Conservation (phyloP, 2,797 vertebrate genomes). For the Rhabdomys pumilio region DNA sequence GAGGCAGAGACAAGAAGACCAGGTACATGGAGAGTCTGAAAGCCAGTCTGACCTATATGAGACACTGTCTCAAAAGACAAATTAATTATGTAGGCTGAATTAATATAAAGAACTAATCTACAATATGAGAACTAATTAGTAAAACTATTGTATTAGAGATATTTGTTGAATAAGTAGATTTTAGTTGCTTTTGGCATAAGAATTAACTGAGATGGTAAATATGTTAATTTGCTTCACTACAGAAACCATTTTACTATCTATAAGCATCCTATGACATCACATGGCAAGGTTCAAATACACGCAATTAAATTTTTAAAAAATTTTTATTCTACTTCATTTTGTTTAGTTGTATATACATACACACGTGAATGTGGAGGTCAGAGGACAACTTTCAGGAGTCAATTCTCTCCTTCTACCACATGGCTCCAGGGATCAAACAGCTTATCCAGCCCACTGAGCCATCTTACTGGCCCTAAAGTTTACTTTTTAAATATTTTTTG, state of each 20-base stretch:
- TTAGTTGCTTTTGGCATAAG: not conserved
- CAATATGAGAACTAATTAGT: not conserved
- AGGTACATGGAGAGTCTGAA: not conserved
- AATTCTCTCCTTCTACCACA: no score
- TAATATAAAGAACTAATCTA: not conserved
- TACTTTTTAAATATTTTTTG: not conserved
- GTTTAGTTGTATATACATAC: not conserved
- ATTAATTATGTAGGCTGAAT: not conserved
- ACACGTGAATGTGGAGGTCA: not conserved
- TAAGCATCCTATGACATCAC: not conserved
- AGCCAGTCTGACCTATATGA: not conserved
- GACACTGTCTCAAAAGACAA: not conserved
- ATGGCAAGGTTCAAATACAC: not conserved
- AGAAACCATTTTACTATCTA: not conserved
- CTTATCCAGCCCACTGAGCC: no score
- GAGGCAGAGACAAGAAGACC: not conserved
- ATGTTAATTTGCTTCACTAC: not conserved
- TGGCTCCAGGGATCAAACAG: no score
- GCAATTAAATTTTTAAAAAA: not conserved
- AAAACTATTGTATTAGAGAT: not conserved
- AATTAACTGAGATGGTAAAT: not conserved
- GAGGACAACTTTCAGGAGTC: not conserved
- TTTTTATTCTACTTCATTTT: not conserved
- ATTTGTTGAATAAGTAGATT: not conserved
- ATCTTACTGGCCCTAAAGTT: not conserved